Percentiles rank a stretch among this genome's conserved stretches.
phyloP scores from a whole-genome alignment of 2,113 vertebrate genomes.

The Ictalurus punctatus region DNA sequence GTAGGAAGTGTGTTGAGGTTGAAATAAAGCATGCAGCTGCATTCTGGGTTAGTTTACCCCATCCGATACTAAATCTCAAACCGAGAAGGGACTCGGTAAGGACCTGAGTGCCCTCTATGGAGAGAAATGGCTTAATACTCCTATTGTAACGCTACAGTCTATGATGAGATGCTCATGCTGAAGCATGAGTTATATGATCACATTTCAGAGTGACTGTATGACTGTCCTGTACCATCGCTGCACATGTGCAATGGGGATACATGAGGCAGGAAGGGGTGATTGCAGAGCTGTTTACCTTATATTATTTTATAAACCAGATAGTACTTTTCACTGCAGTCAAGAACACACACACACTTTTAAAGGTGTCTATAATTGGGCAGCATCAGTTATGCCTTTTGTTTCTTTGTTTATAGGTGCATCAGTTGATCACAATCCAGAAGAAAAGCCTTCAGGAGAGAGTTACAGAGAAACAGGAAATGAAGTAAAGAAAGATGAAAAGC shows the following conservation, averaged over 20 bases:
- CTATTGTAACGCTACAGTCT: background rate
- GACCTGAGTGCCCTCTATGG: background rate
- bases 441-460: constrained; percentile 24
- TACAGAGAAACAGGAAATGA: constrained; percentile 43
- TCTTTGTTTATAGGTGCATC: background rate
- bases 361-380: background rate
- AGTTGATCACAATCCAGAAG: constrained; percentile 24
- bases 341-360: background rate
- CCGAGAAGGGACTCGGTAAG: background rate
- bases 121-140: background rate
- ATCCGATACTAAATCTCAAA: background rate
- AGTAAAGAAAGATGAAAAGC: background rate
- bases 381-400: background rate
- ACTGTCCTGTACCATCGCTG: background rate
- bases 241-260: background rate
- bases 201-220: background rate
- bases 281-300: background rate
- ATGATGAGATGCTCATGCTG: background rate
- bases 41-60: background rate
- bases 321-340: background rate
- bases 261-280: background rate
- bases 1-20: background rate
- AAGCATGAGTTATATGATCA: background rate
- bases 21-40: background rate
- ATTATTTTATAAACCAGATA: background rate